Evolutionary conservation across 1,140 invertebrate genomes (phyloP).

Genomic region (Brachionus koreanus): DNA sequence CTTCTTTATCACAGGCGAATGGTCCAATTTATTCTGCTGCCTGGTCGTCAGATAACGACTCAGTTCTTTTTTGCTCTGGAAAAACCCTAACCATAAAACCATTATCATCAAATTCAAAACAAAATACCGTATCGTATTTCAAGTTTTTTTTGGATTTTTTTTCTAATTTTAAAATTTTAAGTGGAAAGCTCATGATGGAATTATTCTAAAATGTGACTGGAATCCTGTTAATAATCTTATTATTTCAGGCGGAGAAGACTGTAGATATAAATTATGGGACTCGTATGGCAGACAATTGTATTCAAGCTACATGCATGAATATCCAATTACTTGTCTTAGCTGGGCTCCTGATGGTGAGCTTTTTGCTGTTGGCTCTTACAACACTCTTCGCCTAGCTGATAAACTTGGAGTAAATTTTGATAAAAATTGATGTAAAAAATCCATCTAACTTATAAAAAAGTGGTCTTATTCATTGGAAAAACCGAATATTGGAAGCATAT

Average conservation of each 20-base stretch:
- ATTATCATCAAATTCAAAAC: conserved; percentile 79
- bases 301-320: conserved; percentile 72
- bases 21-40: conserved; percentile 66
- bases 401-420: conserved; percentile 73
- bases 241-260: conserved; percentile 89
- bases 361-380: conserved; percentile 87
- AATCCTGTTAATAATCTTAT: conserved; percentile 79
- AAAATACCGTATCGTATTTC: conserved; percentile 66
- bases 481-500: conserved; percentile 76
- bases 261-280: conserved; percentile 92
- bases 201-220: conserved; percentile 83
- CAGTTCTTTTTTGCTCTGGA: conserved; percentile 78
- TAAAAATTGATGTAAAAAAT: conserved; percentile 23
- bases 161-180: conserved; percentile 46
- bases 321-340: conserved; percentile 81
- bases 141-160: not conserved
- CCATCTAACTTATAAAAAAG: conserved; percentile 60
- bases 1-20: conserved; percentile 73
- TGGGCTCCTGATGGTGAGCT: conserved; percentile 86
- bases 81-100: conserved; percentile 81
- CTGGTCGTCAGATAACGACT: conserved; percentile 80
- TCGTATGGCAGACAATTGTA: conserved; percentile 78
- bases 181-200: conserved; percentile 93
- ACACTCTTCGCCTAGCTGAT: conserved; percentile 85
- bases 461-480: conserved; percentile 90